Percentiles rank a stretch among this genome's conserved stretches.
Conservation (phyloP, 2,888 invertebrate species). For the Rhagophthalmus giganteus region DNA sequence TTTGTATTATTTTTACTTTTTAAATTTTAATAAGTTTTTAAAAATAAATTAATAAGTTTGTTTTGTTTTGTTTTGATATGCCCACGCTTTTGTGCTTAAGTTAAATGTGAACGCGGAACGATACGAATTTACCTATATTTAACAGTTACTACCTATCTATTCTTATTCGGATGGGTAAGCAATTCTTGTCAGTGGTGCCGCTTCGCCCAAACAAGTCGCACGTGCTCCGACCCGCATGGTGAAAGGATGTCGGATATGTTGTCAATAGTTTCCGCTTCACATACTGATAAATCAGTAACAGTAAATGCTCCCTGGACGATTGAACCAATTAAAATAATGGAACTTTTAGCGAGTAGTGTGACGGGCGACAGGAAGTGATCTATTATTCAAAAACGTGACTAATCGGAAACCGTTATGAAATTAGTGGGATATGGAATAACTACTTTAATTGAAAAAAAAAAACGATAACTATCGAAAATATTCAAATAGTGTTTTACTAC, state of each 20-base stretch:
- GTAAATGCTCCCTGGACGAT: conserved; percentile 4
- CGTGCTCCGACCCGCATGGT: neutral
- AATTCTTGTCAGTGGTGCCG: neutral
- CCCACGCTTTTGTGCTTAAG: too few species aligned
- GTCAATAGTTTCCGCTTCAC: neutral
- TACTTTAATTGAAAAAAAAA: conserved; percentile 8
- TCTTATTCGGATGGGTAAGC: too few species aligned
- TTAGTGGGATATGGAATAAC: conserved; percentile 15
- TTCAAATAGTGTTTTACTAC: neutral
- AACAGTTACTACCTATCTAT: too few species aligned
- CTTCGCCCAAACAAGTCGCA: neutral
- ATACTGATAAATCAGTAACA: conserved; percentile 1
- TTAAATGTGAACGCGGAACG: too few species aligned
- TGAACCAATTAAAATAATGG: conserved; percentile 23
- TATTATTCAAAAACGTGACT: conserved; percentile 17
- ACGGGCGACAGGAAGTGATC: conserved; percentile 21
- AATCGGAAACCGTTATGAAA: conserved; percentile 19
- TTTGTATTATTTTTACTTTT: too few species aligned
- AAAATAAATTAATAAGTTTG: too few species aligned
- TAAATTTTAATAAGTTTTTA: too few species aligned
- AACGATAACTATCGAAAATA: conserved; percentile 3
- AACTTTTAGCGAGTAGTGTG: conserved; percentile 14
- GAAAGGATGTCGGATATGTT: conserved; percentile 9
- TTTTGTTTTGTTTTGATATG: too few species aligned
- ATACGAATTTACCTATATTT: too few species aligned